phyloP scores from a whole-genome alignment of 2,113 vertebrate genomes.

The Amphilophus citrinellus region DNA sequence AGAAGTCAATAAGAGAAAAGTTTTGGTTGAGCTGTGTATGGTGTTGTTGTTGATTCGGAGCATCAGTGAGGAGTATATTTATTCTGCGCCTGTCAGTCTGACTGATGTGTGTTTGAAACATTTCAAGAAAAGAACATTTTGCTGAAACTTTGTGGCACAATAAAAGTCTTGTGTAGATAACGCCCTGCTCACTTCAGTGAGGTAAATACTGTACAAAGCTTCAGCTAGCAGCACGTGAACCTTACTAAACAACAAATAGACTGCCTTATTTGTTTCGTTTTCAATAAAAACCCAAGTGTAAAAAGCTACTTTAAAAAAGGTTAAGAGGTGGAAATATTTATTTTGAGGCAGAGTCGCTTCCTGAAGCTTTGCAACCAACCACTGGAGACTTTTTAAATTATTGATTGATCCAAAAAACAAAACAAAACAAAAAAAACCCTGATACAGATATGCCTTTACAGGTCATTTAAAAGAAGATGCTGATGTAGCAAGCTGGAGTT shows the following conservation, averaged over 20 bases:
- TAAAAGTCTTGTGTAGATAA: too few species aligned
- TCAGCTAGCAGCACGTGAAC: not conserved
- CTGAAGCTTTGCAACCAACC: not conserved
- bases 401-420: not conserved
- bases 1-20: not conserved
- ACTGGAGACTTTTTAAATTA: not conserved
- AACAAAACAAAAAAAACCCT: fast-evolving
- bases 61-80: not conserved
- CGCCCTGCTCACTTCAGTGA: not conserved
- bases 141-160: not conserved
- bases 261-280: not conserved
- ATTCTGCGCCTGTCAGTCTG: not conserved
- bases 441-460: not conserved
- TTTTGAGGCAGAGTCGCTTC: not conserved
- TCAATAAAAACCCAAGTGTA: not conserved
- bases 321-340: not conserved
- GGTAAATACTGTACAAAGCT: not conserved
- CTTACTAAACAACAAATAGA: not conserved
- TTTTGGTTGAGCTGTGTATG: not conserved
- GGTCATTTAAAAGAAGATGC: not conserved
- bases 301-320: not conserved
- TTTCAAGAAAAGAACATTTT: not conserved
- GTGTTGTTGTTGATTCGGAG: not conserved
- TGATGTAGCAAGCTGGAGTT: not conserved
- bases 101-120: not conserved